Percentiles rank a stretch among this genome's conserved stretches.
Conservation (phyloP, 2,888 invertebrate species). For the Branchinecta sandiegonensis region DNA sequence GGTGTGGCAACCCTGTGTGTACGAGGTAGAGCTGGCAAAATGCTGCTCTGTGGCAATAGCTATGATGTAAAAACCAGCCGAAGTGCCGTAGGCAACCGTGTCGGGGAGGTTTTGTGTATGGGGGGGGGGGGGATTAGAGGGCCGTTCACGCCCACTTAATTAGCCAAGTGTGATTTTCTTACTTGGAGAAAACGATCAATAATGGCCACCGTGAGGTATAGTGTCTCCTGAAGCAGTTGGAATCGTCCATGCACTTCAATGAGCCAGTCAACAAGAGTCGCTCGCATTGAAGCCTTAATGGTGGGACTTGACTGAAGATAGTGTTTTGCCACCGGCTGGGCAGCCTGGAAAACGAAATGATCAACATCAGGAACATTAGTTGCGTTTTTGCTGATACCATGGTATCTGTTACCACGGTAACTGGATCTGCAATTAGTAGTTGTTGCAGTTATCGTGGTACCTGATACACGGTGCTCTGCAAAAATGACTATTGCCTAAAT, state of each 20-base stretch:
- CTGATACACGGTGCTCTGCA: too few species aligned
- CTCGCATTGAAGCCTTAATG: constrained; percentile 55
- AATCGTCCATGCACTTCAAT: constrained; percentile 95
- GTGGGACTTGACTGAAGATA: background rate
- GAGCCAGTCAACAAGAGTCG: constrained; percentile 91
- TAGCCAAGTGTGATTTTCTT: background rate
- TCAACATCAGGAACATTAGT: too few species aligned
- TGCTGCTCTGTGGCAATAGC: too few species aligned
- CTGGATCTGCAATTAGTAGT: too few species aligned
- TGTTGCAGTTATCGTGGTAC: too few species aligned
- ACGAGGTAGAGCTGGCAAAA: too few species aligned
- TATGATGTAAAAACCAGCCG: too few species aligned
- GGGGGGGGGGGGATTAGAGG: background rate
- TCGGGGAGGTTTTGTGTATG: background rate
- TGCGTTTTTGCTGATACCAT: too few species aligned
- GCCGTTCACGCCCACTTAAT: background rate
- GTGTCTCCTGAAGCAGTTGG: constrained; percentile 73
- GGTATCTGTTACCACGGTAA: too few species aligned
- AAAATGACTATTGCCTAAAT: too few species aligned
- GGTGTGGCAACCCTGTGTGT: too few species aligned
- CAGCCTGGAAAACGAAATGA: background rate
- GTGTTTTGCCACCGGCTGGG: background rate
- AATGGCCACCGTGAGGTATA: constrained; percentile 81
- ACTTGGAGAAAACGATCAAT: constrained; percentile 51
- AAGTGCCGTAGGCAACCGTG: too few species aligned